Base-by-base conservation (phyloP, 2,888 invertebrate genomes). In the Perizoma flavofasciatum region DNA sequence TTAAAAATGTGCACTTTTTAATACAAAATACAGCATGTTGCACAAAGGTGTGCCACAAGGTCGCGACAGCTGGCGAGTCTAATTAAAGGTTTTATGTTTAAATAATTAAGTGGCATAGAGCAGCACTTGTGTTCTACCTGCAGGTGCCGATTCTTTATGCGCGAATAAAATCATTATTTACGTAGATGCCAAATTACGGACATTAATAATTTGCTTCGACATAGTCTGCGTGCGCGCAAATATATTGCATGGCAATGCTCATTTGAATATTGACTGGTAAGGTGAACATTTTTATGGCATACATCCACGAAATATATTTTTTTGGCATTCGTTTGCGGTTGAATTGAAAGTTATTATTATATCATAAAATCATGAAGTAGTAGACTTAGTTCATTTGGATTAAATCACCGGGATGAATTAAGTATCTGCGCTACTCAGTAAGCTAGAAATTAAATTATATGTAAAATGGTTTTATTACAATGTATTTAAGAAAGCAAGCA, bases 71-170 rank as follows among this genome's bases (percentile, higher is more conserved):
- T 91, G 91, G 79, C 56, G 55, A 69, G 73, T 83, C 86, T 90
- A 91, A 92, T 91, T 92, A 92, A 89, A 89, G 85, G 88, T 86
- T 90, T 90, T 89, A 89, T 87, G 85, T 82, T 86, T 85, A 89
- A 90, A 92, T 91, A 91, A 92, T 92, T 92, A 89, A 90, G 81
- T 86, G 81, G 81, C 78, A 79, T 76, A 74, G 77, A 75, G 69
- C 72, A 66, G 66, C 70, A 66, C 56, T 61, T 49, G 58, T 45
- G 46, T 59, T 45, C 50, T 43, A 8, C 71, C 72, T 69, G 88
- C 90, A 89, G 89, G 88, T 90, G 89, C 75, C 46, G 50, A 54
- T 79, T 84, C 82, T 85, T 83, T 85, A 85, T 88, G 84, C 86
- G 79, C 80, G 75, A 81, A 85, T 86, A 86, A 88, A 90, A 92